Evolutionary conservation across 2,888 invertebrate genomes (phyloP), one percentile per base, ranked within the genome.

Genomic region (Lepetodrilus schrolli): DNA sequence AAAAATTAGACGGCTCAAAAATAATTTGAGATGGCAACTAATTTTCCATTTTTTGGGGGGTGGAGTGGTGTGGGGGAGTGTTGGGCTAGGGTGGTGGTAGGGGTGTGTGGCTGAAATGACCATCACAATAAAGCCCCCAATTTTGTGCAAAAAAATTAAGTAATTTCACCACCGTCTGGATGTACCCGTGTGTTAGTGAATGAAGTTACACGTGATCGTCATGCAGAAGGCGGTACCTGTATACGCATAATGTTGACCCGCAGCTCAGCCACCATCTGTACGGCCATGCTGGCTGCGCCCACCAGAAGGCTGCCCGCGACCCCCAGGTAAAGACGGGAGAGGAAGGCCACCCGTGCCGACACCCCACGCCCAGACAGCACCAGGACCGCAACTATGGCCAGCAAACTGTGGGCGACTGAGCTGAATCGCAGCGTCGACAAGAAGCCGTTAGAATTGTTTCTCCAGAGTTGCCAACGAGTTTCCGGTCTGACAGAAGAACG

Each of bases 361-460:
- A 58, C 1, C 17, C 30, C n/a, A 30, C n/a, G 2, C 13, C 26
- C 8, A 3, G 17, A 2, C 26, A 58, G 26, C 4, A 58, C 26
- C 34, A 58, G 58, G 26, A 58, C 58, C 26, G 34, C n/a, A 13
- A 58, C 0, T 17, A 58, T 17, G 3, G 26, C 58, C 34, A 58
- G n/a, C 30, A 58, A 7, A 34, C 58, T 30, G 34, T 8, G 13
- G 10, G 58, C 58, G 4, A 58, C 58, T 2, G 58, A 58, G 34
- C 58, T 58, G 58, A 26, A 58, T 7, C 58, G 58, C 17, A 58
- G 58, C 58, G 58, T 58, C 3, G 58, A 58, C 34, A 58, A 34
- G 34, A 58, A n/a, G n/a, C 58, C 58, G 5, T 23, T 58, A 13
- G 30, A 58, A 17, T n/a, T 30, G 17, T 58, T 26, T 30, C 58